These are phyloP conservation scores for Myocastor coypus DNA, from an alignment of 2,113 vertebrate species.

Conservation along the genomic window DNA sequence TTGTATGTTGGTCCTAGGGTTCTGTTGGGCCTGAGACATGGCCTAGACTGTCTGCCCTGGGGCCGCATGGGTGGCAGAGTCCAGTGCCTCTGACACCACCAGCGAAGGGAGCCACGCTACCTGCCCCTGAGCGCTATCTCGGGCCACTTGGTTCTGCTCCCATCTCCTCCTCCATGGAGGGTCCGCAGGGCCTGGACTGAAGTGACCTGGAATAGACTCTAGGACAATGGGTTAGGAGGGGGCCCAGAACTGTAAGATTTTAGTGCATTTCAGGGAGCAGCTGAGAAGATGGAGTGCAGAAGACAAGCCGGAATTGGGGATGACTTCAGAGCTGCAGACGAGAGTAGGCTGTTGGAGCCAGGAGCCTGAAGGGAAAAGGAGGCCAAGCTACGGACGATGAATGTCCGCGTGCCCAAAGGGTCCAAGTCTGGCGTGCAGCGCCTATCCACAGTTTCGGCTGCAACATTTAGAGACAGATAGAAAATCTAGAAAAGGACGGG, in stretches of 20 bases:
- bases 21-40: constrained; percentile 85
- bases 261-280: neutral
- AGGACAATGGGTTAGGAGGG: neutral
- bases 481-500: neutral
- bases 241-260: neutral
- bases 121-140: no score
- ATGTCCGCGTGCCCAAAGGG: neutral
- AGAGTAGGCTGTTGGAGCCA: neutral
- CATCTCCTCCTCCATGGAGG: neutral
- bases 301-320: neutral
- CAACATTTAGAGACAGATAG: neutral
- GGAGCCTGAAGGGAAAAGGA: neutral
- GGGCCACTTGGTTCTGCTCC: no score
- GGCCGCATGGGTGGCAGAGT: constrained; percentile 69
- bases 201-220: neutral
- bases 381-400: neutral
- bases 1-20: constrained; percentile 80
- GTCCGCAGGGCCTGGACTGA: neutral
- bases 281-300: neutral
- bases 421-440: neutral
- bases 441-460: neutral
- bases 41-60: constrained; percentile 87
- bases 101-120: neutral
- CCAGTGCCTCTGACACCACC: constrained; percentile 17
- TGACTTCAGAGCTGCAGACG: neutral